Evolutionary conservation across 1,140 invertebrate genomes (phyloP), one percentile per base, ranked within the genome.

Genomic region (Bombyx mandarina): DNA sequence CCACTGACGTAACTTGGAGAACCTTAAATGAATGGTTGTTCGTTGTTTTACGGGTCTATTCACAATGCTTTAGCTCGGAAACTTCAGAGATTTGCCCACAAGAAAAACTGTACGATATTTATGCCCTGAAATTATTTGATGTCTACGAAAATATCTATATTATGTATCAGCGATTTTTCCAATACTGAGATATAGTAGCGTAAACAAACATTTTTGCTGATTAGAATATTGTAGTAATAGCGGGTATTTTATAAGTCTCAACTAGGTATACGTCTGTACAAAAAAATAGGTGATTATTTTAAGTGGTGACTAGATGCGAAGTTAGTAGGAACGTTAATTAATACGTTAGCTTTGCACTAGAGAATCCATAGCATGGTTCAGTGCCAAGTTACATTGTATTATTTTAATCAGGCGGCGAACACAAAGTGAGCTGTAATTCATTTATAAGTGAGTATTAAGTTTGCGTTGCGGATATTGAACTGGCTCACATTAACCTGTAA

Each of bases 1-100:
- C 71, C 77, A 61, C 73, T 79, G 74, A 80, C 78, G 77, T 76
- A 82, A 82, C 79, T 80, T 75, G 73, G 75, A 81, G 71, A 78
- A 66, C 76, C 78, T 74, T 77, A 81, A 86, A 82, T 82, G 77
- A 84, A 84, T 78, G 79, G 83, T 75, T 81, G 78, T 86, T 86
- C 75, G 73, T 82, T 86, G 77, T 86, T 86, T 86, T 84, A 86
- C 79, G 83, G 76, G 67, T 79, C 77, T 84, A 83, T 84, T 79
- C 77, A 77, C 79, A 81, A 79, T 74, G 77, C 70, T 70, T 83
- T 78, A 77, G 74, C 67, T 79, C 71, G 72, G 71, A 73, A 82
- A 79, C 69, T 79, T 80, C 67, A 69, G 67, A 77, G 78, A 82
- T 86, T 83, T 79, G 63, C 65, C 60, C 62, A 47, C 60, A 69